Base-by-base conservation (phyloP, 2,888 invertebrate species). In the Hydrotaea cyrtoneurina region DNA sequence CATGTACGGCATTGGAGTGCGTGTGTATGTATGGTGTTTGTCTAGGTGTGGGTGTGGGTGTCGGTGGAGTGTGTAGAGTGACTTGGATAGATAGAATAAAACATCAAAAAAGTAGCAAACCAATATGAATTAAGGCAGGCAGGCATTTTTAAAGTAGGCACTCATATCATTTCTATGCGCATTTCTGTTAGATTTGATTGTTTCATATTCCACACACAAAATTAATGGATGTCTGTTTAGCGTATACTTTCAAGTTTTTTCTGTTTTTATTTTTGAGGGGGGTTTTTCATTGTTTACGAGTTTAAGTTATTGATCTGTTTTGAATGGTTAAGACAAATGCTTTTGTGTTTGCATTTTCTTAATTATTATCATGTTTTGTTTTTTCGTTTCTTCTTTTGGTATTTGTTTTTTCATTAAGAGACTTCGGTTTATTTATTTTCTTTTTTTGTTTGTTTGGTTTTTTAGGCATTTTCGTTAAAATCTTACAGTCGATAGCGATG, bases 401-500 rank as follows among this genome's bases (percentile, higher is more conserved):
- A 39, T 46, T 77, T 31, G 53, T 66, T 55, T 77, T 53, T 75
- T 69, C 78, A 72, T 84, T 83, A 83, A 74, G 62, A 80, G 66
- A 69, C 77, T 84, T 79, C 76, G 69, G 36, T 79, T 76, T 71
- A 31, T 82, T 72, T 69, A 64, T 75, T 31, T 31, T 31, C 57
- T 62, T 76, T 7, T 75, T 46, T 62, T 31, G 64, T 15, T 31
- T 21, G 23, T 85, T 85, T 43, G 53, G 53, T 74, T 80, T 77
- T 80, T 85, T 73, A 62, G 75, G 78, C 57, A 17, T 57, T 85
- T 80, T 78, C 69, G 78, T 88, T 87, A 88, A 87, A 88, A 88
- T 87, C 95, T 95, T 96, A 96, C 96, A 95, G 96, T 94, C 93
- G 95, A 96, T 92, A 96, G 94, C 89, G 96, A 95, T 86, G 96